phyloP scores from a whole-genome alignment of 2,113 vertebrate genomes.

The Pollachius pollachius region DNA sequence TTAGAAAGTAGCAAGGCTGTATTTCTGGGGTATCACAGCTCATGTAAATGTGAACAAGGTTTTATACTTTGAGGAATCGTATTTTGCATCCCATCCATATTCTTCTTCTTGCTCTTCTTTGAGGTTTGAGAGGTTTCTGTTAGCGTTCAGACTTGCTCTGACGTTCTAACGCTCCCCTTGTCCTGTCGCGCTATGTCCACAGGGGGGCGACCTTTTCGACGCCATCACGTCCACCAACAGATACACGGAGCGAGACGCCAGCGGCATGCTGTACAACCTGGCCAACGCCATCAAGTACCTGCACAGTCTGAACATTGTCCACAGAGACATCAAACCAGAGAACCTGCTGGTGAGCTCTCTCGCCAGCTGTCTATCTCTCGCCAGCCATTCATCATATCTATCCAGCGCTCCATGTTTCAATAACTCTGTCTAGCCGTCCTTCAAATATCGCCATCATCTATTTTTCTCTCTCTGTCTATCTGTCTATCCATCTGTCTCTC shows the following conservation, averaged over 20 bases:
- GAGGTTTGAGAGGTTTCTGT: too few species aligned
- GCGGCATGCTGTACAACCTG: conserved; percentile 96
- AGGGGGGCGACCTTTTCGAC: conserved; percentile 98
- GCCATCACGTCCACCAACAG: conserved; percentile 98
- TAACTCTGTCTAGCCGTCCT: neutral
- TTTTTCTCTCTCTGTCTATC: conserved; percentile 2
- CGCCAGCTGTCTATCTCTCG: neutral
- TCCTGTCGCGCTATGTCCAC: conserved; percentile 21
- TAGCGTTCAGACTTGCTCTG: too few species aligned
- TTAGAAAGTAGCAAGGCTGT: neutral
- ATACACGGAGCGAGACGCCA: conserved; percentile 95
- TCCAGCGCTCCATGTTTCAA: neutral
- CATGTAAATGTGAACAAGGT: too few species aligned
- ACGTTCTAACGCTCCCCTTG: neutral
- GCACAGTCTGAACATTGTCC: conserved; percentile 96
- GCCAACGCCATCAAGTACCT: conserved; percentile 97
- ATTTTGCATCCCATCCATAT: too few species aligned
- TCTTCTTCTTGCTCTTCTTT: too few species aligned
- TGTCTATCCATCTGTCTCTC: neutral
- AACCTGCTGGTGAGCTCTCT: conserved; percentile 89
- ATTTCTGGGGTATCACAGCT: too few species aligned
- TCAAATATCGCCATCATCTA: conserved; percentile 6
- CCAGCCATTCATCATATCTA: neutral
- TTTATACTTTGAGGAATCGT: too few species aligned
- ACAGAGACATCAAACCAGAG: conserved; percentile 98